phyloP scores from a whole-genome alignment of 2,113 vertebrate species.

The Gyps fulvus region DNA sequence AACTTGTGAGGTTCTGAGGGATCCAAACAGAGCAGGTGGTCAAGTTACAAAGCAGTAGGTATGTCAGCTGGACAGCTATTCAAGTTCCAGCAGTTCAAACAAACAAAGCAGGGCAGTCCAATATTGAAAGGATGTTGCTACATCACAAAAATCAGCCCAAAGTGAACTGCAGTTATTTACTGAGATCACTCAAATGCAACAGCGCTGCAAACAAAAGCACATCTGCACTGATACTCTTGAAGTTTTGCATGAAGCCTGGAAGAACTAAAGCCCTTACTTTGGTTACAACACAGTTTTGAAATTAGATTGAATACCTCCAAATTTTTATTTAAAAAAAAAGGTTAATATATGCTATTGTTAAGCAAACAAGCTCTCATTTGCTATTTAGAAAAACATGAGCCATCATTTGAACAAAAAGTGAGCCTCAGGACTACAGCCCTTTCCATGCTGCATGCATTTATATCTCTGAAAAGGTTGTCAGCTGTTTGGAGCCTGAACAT shows the following conservation, averaged over 20 bases:
- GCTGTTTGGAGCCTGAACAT: not conserved
- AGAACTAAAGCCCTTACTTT: not conserved
- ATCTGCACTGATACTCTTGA: not conserved
- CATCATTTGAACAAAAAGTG: not conserved
- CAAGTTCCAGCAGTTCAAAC: not conserved
- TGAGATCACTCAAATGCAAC: not conserved
- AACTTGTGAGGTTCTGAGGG: constrained; percentile 87
- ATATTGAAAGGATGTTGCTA: not conserved
- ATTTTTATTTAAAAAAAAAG: not conserved
- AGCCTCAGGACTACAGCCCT: not conserved
- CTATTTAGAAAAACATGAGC: not conserved
- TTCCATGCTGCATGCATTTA: not conserved
- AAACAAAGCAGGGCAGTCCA: not conserved
- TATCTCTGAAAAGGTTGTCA: not conserved
- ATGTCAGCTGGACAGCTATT: not conserved
- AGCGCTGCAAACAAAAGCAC: not conserved
- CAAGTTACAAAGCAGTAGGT: not conserved
- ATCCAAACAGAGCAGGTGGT: not conserved
- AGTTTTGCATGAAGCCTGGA: not conserved
- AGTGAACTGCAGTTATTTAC: not conserved
- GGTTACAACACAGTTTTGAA: not conserved
- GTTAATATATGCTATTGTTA: not conserved
- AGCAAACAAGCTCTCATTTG: not conserved
- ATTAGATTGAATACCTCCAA: not conserved
- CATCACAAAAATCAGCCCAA: not conserved